Conservation (phyloP, 2,113 vertebrate genomes). For the Sterrhoptilus dennistouni region DNA sequence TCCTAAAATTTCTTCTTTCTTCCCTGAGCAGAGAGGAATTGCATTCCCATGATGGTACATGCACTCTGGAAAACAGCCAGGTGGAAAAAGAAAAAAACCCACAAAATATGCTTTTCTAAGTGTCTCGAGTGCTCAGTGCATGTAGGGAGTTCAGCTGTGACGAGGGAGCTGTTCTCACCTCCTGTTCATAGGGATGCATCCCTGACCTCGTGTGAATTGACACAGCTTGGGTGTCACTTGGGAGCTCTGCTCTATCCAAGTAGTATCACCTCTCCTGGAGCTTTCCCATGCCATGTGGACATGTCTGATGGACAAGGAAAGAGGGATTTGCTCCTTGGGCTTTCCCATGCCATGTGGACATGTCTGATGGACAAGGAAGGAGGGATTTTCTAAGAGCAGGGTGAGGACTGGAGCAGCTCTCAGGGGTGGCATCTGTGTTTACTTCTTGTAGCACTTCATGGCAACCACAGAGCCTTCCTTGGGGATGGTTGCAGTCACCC, state of each 20-base stretch:
- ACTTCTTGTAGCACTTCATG: not conserved
- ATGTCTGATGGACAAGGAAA: not conserved
- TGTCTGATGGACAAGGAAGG: not conserved
- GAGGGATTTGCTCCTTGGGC: not conserved
- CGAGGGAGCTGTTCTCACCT: not conserved
- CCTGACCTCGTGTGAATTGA: not conserved
- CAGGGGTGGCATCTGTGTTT: not conserved
- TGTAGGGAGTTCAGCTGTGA: not conserved
- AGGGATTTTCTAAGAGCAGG: not conserved
- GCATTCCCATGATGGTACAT: not conserved
- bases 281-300: not conserved
- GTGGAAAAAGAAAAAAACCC: not conserved
- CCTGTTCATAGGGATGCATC: not conserved
- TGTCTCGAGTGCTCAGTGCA: not conserved
- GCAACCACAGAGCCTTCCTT: not conserved
- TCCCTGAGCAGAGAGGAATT: not conserved
- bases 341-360: not conserved
- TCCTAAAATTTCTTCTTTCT: not conserved
- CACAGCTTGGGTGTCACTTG: not conserved
- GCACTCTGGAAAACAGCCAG: not conserved
- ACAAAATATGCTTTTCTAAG: not conserved
- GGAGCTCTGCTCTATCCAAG: not conserved
- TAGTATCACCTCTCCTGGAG: not conserved
- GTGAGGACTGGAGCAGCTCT: not conserved
- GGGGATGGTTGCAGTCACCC: not conserved